Conservation (phyloP, 2,113 vertebrate genomes). For the Delphinapterus leucas region DNA sequence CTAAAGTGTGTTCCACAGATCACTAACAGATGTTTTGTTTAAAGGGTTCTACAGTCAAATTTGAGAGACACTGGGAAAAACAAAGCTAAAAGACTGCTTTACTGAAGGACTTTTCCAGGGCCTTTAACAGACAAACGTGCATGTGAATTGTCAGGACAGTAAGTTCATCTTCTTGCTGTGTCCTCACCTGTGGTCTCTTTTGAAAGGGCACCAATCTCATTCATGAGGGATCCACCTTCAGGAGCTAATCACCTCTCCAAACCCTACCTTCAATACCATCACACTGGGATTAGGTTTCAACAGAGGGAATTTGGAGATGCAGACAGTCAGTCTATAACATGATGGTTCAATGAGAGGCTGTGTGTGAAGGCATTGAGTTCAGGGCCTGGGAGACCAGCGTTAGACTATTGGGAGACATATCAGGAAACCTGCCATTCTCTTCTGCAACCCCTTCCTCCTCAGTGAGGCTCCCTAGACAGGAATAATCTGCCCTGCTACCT, state of each 20-base stretch:
- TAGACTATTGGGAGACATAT: accelerated
- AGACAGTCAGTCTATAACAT: neutral
- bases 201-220: neutral
- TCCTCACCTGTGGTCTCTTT: neutral
- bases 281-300: neutral
- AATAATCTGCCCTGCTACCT: neutral
- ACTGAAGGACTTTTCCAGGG: neutral
- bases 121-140: neutral
- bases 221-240: neutral
- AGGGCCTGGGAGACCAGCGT: neutral
- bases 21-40: neutral
- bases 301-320: neutral
- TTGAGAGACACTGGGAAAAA: neutral
- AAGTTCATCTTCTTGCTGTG: neutral
- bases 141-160: neutral
- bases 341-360: neutral
- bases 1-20: neutral
- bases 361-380: neutral
- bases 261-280: neutral
- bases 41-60: neutral
- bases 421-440: neutral
- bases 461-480: neutral
- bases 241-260: neutral
- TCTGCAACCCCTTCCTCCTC: neutral
- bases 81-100: neutral